These are phyloP conservation scores for Mylabris sibirica DNA, from an alignment of 2,888 invertebrate genomes.

Conservation along the genomic window DNA sequence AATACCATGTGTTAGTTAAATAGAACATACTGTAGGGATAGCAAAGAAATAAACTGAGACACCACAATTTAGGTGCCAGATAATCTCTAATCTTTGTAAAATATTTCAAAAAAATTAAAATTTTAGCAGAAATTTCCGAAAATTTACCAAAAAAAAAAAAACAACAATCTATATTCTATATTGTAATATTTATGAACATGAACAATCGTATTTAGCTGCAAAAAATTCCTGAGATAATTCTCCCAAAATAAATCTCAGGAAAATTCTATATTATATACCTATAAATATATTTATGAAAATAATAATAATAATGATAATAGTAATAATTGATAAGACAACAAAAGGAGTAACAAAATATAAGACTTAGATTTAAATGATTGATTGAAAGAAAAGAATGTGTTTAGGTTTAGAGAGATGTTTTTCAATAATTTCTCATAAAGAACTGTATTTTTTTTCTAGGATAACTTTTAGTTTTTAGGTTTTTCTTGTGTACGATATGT, in stretches of 20 bases:
- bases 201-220: slow-evolving; percentile 48
- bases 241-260: neutral
- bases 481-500: slow-evolving; percentile 32
- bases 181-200: neutral
- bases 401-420: slow-evolving; percentile 32
- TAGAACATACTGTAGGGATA: neutral
- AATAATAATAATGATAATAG: neutral
- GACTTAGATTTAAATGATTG: slow-evolving; percentile 43
- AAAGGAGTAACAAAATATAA: slow-evolving; percentile 34
- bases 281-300: neutral
- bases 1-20: neutral
- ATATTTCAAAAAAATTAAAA: slow-evolving; percentile 32
- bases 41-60: slow-evolving; percentile 40
- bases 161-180: slow-evolving; percentile 15
- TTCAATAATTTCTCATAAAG: neutral
- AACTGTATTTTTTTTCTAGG: slow-evolving; percentile 15
- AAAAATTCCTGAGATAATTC: slow-evolving; percentile 13
- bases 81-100: slow-evolving; percentile 43
- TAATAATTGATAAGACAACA: neutral
- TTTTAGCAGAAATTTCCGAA: slow-evolving; percentile 7
- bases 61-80: slow-evolving; percentile 49
- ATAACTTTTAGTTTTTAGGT: slow-evolving; percentile 28
- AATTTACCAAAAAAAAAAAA: slow-evolving; percentile 18
- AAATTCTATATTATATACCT: neutral
- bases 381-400: slow-evolving; percentile 20